Base-by-base conservation (phyloP, 23 tunicate species). In the Clavelina lepadiformis region DNA sequence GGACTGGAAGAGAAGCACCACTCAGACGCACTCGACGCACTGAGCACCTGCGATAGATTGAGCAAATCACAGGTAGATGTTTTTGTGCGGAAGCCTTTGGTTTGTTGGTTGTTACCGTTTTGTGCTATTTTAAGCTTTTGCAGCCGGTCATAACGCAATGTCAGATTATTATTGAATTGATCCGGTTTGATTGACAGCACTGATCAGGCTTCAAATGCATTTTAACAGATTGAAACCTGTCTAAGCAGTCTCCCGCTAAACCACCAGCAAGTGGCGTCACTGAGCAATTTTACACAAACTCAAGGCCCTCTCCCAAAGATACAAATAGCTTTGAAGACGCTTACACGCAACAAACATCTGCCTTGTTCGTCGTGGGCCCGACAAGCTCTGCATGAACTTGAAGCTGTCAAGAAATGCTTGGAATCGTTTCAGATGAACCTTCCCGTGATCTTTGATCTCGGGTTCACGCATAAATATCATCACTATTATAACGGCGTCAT, bases 341-440 rank as follows among this genome's bases (percentile, higher is more conserved):
- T 86, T 56, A 78, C 74, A 37, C 50, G 73, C 58, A 86, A 78
- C 75, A 86, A 77, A 33, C 73, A 65, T 28, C 58, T 85, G 0
- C 44, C 51, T n/a, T 51, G 75, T 0, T 71, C 85, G 11, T 35
- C 74, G 23, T 33, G 45, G 38, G 95, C 95, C 19, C 65, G 95
- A 31, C 85, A 78, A 58, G 85, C 69, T 21, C 66, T 86, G 22
- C 95, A 86, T 37, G 95, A 86, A 45, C 72, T 86, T 24, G 95
- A 86, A 54, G 79, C 78, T 24, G 22, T 86, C 28, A 31, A 68
- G 45, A 86, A 72, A 65, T 56, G 72, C 52, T 71, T 86, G 8
- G 63, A 71, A 2, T 29, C 76, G 7, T 62, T 86, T 23, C 56
- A 74, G 2, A 58, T 80, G 44, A 21, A 56, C 3, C 38, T 88